Percentiles rank a stretch among this genome's conserved stretches.
These are phyloP conservation scores for Cryptotis parvus DNA, from an alignment of 2,113 vertebrate species.

Conservation along the genomic window DNA sequence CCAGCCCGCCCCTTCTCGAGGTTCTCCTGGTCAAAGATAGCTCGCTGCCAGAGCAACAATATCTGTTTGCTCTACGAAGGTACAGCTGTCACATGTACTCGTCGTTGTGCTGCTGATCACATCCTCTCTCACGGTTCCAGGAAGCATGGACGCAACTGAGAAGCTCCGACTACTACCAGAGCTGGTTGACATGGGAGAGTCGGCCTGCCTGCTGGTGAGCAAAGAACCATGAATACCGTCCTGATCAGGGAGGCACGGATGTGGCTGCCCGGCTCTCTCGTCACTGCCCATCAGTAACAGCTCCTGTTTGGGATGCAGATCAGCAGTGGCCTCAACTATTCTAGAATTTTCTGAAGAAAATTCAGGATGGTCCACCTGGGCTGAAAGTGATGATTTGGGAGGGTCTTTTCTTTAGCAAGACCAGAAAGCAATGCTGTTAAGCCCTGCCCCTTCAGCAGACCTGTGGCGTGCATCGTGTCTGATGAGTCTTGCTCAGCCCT, in stretches of 20 bases:
- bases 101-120: slow-evolving; percentile 86
- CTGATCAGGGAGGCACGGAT: slow-evolving; percentile 91
- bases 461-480: slow-evolving; percentile 77
- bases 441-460: slow-evolving; percentile 86
- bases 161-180: slow-evolving; percentile 94
- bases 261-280: slow-evolving; percentile 87
- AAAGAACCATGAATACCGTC: slow-evolving; percentile 88
- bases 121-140: slow-evolving; percentile 88
- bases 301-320: slow-evolving; percentile 85
- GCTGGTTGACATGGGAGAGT: slow-evolving; percentile 93
- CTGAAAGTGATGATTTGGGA: slow-evolving; percentile 80
- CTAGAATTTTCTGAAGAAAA: slow-evolving; percentile 86
- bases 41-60: slow-evolving; percentile 95
- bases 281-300: slow-evolving; percentile 85
- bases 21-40: slow-evolving; percentile 96
- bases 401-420: slow-evolving; percentile 83
- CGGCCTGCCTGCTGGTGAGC: slow-evolving; percentile 89
- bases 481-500: slow-evolving; percentile 61
- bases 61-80: slow-evolving; percentile 95
- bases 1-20: slow-evolving; percentile 88
- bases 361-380: slow-evolving; percentile 79
- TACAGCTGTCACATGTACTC: slow-evolving; percentile 91
- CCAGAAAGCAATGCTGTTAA: slow-evolving; percentile 87
- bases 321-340: slow-evolving; percentile 76
- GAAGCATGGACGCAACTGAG: slow-evolving; percentile 98